phyloP scores from a whole-genome alignment of 2,797 vertebrate genomes.

The Poecile montanus region DNA sequence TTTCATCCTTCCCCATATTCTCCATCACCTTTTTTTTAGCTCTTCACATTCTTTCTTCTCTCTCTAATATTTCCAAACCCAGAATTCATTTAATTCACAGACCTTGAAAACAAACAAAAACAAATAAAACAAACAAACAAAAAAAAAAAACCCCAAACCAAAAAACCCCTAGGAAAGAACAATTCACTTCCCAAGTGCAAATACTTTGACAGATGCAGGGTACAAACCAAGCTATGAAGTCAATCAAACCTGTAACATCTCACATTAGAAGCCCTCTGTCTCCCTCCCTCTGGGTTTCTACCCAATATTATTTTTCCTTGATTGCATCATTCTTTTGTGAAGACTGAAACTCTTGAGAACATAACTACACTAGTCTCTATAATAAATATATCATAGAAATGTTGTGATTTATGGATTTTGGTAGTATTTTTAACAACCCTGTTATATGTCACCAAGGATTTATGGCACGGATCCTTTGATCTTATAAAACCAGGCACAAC shows the following conservation, averaged over 20 bases:
- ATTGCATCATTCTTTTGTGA: neutral
- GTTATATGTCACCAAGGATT: neutral
- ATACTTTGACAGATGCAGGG: slow-evolving; percentile 35
- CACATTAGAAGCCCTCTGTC: neutral
- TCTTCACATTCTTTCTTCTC: neutral
- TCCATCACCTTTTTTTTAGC: no score
- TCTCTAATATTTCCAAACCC: neutral
- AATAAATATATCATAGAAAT: neutral
- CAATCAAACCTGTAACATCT: neutral
- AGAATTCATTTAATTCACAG: neutral
- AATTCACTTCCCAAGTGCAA: slow-evolving; percentile 10
- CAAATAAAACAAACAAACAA: neutral
- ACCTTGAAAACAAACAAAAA: neutral
- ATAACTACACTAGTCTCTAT: neutral
- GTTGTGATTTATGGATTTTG: neutral
- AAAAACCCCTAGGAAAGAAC: neutral
- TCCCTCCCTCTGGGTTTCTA: neutral
- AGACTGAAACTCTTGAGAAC: neutral
- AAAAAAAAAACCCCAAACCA: neutral
- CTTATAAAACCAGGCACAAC: neutral
- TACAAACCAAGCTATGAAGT: slow-evolving; percentile 28
- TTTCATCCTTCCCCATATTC: neutral
- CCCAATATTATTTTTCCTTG: neutral
- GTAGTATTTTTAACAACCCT: neutral
- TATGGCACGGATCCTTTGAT: neutral